Conservation (phyloP, 2,888 invertebrate genomes). For the Anagyrus pseudococci region DNA sequence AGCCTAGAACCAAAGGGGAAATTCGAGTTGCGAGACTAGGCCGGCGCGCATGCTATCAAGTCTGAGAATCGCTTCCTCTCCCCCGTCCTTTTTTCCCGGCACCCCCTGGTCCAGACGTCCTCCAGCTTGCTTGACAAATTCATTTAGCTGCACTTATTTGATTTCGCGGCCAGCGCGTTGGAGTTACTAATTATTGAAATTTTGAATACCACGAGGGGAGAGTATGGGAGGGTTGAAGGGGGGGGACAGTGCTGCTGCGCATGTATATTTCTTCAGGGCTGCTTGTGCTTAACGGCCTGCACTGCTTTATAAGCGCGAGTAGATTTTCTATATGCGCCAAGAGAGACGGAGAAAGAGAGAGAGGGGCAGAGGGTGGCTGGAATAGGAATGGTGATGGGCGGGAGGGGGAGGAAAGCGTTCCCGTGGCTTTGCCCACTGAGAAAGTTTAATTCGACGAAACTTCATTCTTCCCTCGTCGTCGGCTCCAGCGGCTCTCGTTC, state of each 20-base stretch:
- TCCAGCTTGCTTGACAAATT: no score
- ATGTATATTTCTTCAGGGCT: background rate
- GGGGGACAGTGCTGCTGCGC: background rate
- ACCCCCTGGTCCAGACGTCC: no score
- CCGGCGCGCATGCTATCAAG: no score
- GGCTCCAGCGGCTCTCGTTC: conserved; percentile 16
- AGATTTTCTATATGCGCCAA: background rate
- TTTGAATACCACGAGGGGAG: background rate
- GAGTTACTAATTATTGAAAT: background rate
- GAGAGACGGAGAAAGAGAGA: background rate
- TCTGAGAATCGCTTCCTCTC: no score
- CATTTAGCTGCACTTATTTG: no score
- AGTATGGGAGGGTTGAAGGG: background rate
- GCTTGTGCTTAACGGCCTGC: no score
- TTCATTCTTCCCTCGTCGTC: conserved; percentile 38
- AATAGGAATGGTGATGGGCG: background rate
- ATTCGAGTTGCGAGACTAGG: no score
- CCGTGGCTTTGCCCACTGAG: conserved; percentile 36
- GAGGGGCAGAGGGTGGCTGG: background rate
- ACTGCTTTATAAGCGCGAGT: background rate
- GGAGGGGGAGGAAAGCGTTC: background rate
- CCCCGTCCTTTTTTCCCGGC: no score
- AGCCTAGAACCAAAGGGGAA: no score
- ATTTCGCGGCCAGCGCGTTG: background rate
- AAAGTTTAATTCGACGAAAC: conserved; percentile 48